Percentiles rank a stretch among this genome's conserved stretches.
Conservation (phyloP, 2,797 vertebrate genomes). For the Taeniopygia guttata region DNA sequence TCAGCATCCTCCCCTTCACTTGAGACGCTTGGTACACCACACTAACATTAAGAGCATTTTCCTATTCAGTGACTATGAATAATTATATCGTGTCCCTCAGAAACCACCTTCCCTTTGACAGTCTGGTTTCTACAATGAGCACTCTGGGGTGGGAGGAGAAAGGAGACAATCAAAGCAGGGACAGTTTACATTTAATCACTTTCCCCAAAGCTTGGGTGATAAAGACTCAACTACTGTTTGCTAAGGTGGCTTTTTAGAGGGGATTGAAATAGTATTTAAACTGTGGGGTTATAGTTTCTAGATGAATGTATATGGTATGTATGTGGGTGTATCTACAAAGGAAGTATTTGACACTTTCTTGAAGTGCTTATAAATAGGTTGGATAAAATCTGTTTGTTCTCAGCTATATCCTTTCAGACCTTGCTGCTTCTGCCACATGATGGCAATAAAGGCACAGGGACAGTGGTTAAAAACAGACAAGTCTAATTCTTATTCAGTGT, state of each 20-base stretch:
- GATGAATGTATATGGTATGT: background rate
- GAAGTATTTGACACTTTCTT: background rate
- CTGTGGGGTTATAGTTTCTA: conserved; percentile 11
- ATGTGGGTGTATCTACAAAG: background rate
- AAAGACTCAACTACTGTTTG: background rate
- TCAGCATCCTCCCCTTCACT: background rate
- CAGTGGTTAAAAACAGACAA: background rate
- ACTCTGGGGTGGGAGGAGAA: background rate
- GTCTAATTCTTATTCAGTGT: background rate
- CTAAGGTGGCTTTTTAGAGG: conserved; percentile 1
- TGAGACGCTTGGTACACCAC: background rate
- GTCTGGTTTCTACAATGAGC: background rate
- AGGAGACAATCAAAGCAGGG: background rate
- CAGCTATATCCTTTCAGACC: background rate
- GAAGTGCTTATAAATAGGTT: conserved; percentile 8
- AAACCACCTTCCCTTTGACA: background rate
- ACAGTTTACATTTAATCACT: background rate
- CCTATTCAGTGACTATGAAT: background rate
- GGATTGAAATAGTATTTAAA: conserved; percentile 29
- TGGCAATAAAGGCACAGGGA: conserved; percentile 54
- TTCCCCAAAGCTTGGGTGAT: background rate
- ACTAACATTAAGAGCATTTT: background rate
- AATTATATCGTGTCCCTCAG: background rate
- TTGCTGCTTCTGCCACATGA: conserved; percentile 47
- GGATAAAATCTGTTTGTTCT: conserved; percentile 31